Conservation (phyloP, 1,140 invertebrate species). For the Cylas formicarius region DNA sequence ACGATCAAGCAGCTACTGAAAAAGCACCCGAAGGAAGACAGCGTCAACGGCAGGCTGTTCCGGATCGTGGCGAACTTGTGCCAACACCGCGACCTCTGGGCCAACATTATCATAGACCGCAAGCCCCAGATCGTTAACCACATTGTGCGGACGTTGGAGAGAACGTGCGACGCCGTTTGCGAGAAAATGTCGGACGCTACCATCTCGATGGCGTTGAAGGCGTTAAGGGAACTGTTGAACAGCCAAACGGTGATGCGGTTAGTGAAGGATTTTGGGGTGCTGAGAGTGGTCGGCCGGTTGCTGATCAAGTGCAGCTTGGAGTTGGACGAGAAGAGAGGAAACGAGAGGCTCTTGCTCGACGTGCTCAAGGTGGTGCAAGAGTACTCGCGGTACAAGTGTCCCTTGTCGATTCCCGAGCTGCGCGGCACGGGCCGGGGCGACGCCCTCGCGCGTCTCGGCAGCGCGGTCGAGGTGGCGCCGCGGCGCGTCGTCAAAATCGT, state of each 20-base stretch:
- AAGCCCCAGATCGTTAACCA: slow-evolving; percentile 31
- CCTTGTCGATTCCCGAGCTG: slow-evolving; percentile 28
- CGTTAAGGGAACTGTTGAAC: slow-evolving; percentile 28
- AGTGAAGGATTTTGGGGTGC: slow-evolving; percentile 28
- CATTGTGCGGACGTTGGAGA: slow-evolving; percentile 28
- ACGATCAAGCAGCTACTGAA: slow-evolving; percentile 31
- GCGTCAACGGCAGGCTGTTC: slow-evolving; percentile 36
- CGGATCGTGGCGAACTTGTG: slow-evolving; percentile 38
- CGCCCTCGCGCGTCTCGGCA: slow-evolving; percentile 26
- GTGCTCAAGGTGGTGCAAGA: slow-evolving; percentile 31
- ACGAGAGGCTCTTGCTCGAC: slow-evolving; percentile 29
- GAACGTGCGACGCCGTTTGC: slow-evolving; percentile 12
- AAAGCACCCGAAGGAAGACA: slow-evolving; percentile 33
- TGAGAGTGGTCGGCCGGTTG: slow-evolving; percentile 30
- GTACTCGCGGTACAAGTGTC: slow-evolving; percentile 32
- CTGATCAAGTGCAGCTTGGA: slow-evolving; percentile 31
- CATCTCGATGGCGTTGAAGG: slow-evolving; percentile 26
- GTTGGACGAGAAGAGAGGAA: slow-evolving; percentile 20
- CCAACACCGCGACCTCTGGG: slow-evolving; percentile 30
- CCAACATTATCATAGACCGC: slow-evolving; percentile 27
- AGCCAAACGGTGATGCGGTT: slow-evolving; percentile 22
- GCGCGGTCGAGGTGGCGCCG: slow-evolving; percentile 28
- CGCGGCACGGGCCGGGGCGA: slow-evolving; percentile 33
- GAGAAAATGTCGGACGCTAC: slow-evolving; percentile 29
- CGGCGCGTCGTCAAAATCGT: slow-evolving; percentile 34